These are phyloP conservation scores for Anabas testudineus DNA, from an alignment of 2,797 vertebrate genomes.

Conservation along the genomic window DNA sequence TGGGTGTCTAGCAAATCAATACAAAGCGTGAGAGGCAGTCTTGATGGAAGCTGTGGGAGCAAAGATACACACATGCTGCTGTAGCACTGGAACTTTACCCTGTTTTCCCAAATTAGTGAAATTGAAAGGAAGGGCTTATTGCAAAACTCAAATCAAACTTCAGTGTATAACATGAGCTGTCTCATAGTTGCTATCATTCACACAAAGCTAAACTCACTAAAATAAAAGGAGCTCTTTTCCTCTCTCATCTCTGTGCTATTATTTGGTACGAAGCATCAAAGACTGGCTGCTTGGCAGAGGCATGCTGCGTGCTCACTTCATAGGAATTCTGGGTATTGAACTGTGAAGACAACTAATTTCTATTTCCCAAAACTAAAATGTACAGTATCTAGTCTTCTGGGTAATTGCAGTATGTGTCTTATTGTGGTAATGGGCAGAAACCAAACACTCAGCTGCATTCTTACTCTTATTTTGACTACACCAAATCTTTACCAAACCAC, in stretches of 20 bases:
- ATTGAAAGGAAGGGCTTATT: not conserved
- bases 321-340: slow-evolving; percentile 51
- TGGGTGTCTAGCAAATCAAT: slow-evolving; percentile 63
- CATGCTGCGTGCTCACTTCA: slow-evolving; percentile 33
- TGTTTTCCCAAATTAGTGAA: slow-evolving; percentile 15
- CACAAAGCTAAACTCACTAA: slow-evolving; percentile 8
- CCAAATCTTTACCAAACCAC: not conserved
- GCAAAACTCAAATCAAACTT: not conserved
- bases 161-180: not conserved
- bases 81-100: slow-evolving; percentile 15
- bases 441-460: not conserved
- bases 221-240: slow-evolving; percentile 16
- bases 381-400: slow-evolving; percentile 20
- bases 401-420: slow-evolving; percentile 29
- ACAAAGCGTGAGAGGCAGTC: slow-evolving; percentile 37
- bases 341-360: slow-evolving; percentile 29
- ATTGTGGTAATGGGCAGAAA: slow-evolving; percentile 6
- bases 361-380: slow-evolving; percentile 35
- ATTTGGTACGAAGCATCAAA: slow-evolving; percentile 15
- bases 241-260: slow-evolving; percentile 32
- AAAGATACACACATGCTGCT: slow-evolving; percentile 19
- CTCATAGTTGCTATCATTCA: not conserved
- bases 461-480: not conserved
- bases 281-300: slow-evolving; percentile 27
- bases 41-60: slow-evolving; percentile 33